Conservation (phyloP, 2,797 vertebrate genomes). For the Lacerta agilis region DNA sequence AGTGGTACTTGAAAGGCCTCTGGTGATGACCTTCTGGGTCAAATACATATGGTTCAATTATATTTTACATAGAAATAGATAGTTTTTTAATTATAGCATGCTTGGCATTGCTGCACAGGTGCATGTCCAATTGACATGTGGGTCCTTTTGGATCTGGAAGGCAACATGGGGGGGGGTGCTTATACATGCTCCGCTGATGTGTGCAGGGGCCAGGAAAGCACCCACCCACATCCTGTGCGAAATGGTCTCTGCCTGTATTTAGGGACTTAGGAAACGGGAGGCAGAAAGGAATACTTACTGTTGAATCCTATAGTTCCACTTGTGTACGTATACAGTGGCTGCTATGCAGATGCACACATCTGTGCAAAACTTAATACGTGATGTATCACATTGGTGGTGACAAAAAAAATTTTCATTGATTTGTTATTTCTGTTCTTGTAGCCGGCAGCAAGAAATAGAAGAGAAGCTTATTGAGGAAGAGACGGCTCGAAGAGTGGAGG, state of each 20-base stretch:
- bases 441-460: conserved; percentile 98
- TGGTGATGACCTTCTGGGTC: neutral
- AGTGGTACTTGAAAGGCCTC: too few species aligned
- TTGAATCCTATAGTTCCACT: neutral
- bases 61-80: neutral
- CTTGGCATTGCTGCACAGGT: neutral
- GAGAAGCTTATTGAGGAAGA: conserved; percentile 99
- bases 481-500: conserved; percentile 97
- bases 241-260: neutral
- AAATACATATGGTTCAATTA: neutral
- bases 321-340: neutral
- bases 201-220: too few species aligned
- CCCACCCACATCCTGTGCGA: too few species aligned
- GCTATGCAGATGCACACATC: neutral
- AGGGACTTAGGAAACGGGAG: neutral
- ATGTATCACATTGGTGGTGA: neutral
- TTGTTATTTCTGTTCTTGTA: conserved; percentile 54
- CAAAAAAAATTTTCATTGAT: neutral
- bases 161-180: too few species aligned
- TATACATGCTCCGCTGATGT: too few species aligned
- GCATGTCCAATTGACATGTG: too few species aligned
- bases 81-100: neutral
- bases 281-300: neutral
- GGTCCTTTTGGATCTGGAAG: too few species aligned
- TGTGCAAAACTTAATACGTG: neutral